Evolutionary conservation across 2,888 invertebrate species (phyloP).

Genomic region (Limulus polyphemus): DNA sequence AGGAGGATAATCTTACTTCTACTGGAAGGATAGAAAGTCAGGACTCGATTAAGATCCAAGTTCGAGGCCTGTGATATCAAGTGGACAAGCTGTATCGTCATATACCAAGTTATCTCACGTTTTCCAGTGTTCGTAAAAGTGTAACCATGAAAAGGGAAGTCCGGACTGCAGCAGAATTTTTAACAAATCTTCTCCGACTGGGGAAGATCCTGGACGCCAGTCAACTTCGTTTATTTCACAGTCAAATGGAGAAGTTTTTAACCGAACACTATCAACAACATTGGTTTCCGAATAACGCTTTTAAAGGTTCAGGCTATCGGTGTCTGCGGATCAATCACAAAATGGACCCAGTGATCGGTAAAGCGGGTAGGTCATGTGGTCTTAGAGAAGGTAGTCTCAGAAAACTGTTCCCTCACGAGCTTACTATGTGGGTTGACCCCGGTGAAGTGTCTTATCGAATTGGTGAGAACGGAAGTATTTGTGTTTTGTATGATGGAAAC

Average conservation of each 20-base stretch:
- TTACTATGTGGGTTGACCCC: slow-evolving; percentile 65
- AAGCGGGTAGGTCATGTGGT: slow-evolving; percentile 52
- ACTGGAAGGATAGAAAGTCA: too few relatives aligned
- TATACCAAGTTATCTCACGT: too few relatives aligned
- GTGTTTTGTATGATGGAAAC: slow-evolving; percentile 42
- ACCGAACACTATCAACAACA: slow-evolving; percentile 49
- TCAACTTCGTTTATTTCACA: slow-evolving; percentile 41
- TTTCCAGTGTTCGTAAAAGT: too few relatives aligned
- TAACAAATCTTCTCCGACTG: slow-evolving; percentile 40
- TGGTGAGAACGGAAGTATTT: slow-evolving; percentile 52
- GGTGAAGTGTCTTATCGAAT: slow-evolving; percentile 55
- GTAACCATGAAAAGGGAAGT: slow-evolving; percentile 44
- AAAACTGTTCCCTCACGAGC: slow-evolving; percentile 50
- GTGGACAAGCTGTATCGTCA: too few relatives aligned
- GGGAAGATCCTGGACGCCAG: slow-evolving; percentile 28
- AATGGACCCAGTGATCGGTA: slow-evolving; percentile 52
- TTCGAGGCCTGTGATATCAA: too few relatives aligned
- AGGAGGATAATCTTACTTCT: too few relatives aligned
- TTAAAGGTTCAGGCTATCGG: slow-evolving; percentile 57
- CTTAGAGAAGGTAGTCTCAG: slow-evolving; percentile 46
- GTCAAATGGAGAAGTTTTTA: slow-evolving; percentile 39
- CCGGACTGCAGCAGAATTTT: slow-evolving; percentile 42
- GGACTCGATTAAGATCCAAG: too few relatives aligned
- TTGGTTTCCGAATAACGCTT: slow-evolving; percentile 60
- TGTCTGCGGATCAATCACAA: slow-evolving; percentile 57